phyloP scores from a whole-genome alignment of 2,113 vertebrate genomes.

The Gasterosteus aculeatus region DNA sequence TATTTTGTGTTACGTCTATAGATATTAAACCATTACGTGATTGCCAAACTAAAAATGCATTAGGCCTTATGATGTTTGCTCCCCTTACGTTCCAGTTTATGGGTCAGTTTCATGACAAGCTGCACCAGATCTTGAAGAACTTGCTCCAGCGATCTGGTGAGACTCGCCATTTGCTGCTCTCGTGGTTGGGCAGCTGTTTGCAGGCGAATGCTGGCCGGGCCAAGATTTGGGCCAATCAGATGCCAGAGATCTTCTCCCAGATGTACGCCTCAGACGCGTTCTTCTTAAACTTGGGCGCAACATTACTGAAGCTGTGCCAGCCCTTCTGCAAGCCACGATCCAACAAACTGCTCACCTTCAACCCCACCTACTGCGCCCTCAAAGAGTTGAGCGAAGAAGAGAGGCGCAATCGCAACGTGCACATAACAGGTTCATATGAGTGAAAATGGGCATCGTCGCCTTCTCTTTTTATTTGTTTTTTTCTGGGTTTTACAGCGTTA shows the following conservation, averaged over 20 bases:
- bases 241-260: conserved; percentile 98
- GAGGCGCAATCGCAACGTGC: conserved; percentile 89
- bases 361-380: conserved; percentile 93
- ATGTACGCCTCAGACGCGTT: conserved; percentile 96
- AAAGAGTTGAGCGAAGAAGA: conserved; percentile 96
- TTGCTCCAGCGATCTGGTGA: conserved; percentile 92
- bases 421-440: conserved; percentile 85
- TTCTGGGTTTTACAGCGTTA: background rate
- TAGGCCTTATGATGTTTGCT: background rate
- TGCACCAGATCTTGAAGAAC: conserved; percentile 94
- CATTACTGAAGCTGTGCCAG: conserved; percentile 95
- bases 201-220: conserved; percentile 92
- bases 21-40: too few relatives aligned
- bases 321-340: conserved; percentile 95
- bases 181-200: conserved; percentile 95
- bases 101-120: conserved; percentile 96
- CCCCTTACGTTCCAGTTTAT: conserved; percentile 84
- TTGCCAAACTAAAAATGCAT: background rate
- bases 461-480: background rate
- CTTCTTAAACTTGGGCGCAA: conserved; percentile 94
- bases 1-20: background rate
- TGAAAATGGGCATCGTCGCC: background rate
- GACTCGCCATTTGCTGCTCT: conserved; percentile 92
- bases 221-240: conserved; percentile 99
- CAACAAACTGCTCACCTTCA: conserved; percentile 91